Conservation (phyloP, 2,888 invertebrate genomes). For the Aricia artaxerxes region DNA sequence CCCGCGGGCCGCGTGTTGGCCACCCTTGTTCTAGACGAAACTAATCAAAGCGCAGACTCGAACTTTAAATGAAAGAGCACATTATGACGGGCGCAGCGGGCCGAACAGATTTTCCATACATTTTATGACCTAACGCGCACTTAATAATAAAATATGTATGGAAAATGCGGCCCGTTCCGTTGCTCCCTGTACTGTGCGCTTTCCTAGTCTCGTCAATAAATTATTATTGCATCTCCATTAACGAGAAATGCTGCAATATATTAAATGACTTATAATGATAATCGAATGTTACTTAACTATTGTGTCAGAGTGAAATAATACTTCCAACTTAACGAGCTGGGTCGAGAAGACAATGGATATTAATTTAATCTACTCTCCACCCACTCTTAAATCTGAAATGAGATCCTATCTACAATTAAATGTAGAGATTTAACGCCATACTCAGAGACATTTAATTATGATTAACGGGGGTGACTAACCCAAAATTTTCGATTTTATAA, state of each 20-base stretch:
- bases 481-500: no score
- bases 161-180: background rate
- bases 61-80: no score
- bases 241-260: background rate
- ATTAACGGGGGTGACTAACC: no score
- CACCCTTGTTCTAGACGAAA: no score
- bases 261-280: slow-evolving; percentile 4
- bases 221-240: background rate
- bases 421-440: background rate
- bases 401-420: slow-evolving; percentile 13
- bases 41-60: no score
- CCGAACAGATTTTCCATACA: no score
- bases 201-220: background rate
- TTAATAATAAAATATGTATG: no score
- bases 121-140: no score
- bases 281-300: background rate
- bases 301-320: slow-evolving; percentile 7
- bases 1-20: no score
- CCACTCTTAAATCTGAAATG: slow-evolving; percentile 4
- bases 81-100: no score
- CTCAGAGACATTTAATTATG: no score
- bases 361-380: background rate
- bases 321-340: background rate
- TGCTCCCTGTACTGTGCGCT: background rate
- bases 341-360: background rate